A percentile compares a stretch with the other conserved stretches of the same genome.
phyloP scores from a whole-genome alignment of 1,140 invertebrate species.

The Cyrtorhinus lividipennis region DNA sequence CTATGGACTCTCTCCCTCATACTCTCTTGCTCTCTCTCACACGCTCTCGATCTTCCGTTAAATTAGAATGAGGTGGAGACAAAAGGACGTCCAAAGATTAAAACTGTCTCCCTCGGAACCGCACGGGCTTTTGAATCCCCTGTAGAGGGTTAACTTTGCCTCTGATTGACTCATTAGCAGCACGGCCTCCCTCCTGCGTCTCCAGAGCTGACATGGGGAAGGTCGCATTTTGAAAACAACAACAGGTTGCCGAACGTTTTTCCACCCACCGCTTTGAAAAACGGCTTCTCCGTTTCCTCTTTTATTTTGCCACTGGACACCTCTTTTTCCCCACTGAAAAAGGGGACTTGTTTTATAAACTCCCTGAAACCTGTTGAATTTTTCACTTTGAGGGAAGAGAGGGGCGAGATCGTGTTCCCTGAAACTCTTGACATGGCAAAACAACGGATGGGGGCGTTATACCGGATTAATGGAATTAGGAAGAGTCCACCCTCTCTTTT shows the following conservation, averaged over 20 bases:
- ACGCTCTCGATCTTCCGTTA: too few species aligned
- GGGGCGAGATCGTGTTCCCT: background rate
- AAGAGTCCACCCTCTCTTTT: background rate
- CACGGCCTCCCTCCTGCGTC: background rate
- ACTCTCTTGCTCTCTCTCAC: too few species aligned
- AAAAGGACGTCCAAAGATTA: background rate
- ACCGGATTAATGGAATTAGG: background rate
- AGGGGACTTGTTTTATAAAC: too few species aligned
- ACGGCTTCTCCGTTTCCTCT: background rate
- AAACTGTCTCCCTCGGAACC: background rate
- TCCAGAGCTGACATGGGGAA: background rate
- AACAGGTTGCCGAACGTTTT: background rate
- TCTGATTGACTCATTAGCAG: constrained; percentile 1
- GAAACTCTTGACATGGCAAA: background rate
- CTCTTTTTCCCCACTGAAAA: background rate
- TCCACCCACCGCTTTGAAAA: background rate
- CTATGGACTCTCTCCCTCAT: too few species aligned
- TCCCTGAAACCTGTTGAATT: constrained; percentile 7
- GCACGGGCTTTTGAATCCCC: background rate
- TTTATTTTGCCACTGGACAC: too few species aligned
- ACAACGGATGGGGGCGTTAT: background rate
- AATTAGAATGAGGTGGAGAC: background rate
- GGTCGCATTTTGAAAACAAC: background rate
- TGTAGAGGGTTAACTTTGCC: too few species aligned
- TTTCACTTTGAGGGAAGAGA: background rate